Evolutionary conservation across 2,888 invertebrate species (phyloP).

Genomic region (Drosophila trichaetosa): DNA sequence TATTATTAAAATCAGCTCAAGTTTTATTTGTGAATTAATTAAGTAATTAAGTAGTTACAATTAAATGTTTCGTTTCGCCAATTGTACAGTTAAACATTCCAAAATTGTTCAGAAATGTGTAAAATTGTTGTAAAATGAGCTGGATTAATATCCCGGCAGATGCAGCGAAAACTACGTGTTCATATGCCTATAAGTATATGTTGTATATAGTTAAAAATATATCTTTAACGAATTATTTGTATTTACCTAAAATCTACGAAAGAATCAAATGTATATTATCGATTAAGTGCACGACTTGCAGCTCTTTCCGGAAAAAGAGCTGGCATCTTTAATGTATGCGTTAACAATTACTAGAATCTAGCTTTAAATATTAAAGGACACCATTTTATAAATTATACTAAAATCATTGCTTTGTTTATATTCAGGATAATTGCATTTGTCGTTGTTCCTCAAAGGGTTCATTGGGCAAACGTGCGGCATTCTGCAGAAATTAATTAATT

Average conservation of each 20-base stretch:
- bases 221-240: slow-evolving; percentile 1
- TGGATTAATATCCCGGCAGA: not conserved
- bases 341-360: slow-evolving; percentile 40
- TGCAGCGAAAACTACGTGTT: not conserved
- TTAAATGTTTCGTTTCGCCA: not conserved
- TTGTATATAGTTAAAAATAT: slow-evolving; percentile 11
- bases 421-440: slow-evolving; percentile 74
- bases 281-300: slow-evolving; percentile 2
- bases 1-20: not conserved
- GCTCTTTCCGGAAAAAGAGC: slow-evolving; percentile 15
- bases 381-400: slow-evolving; percentile 12
- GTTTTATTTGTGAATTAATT: slow-evolving; percentile 2
- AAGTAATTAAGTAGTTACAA: slow-evolving; percentile 1
- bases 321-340: slow-evolving; percentile 48
- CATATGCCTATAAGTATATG: slow-evolving; percentile 4
- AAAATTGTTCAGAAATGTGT: slow-evolving; percentile 9
- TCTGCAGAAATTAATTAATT: slow-evolving; percentile 84
- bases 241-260: slow-evolving; percentile 4
- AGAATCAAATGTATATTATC: not conserved
- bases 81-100: slow-evolving; percentile 16
- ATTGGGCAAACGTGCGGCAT: slow-evolving; percentile 87
- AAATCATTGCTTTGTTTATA: not conserved
- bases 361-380: slow-evolving; percentile 61
- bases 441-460: slow-evolving; percentile 83
- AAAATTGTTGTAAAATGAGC: not conserved